Evolutionary conservation across 2,797 vertebrate species (phyloP).

Genomic region (Bovichtus diacanthus): DNA sequence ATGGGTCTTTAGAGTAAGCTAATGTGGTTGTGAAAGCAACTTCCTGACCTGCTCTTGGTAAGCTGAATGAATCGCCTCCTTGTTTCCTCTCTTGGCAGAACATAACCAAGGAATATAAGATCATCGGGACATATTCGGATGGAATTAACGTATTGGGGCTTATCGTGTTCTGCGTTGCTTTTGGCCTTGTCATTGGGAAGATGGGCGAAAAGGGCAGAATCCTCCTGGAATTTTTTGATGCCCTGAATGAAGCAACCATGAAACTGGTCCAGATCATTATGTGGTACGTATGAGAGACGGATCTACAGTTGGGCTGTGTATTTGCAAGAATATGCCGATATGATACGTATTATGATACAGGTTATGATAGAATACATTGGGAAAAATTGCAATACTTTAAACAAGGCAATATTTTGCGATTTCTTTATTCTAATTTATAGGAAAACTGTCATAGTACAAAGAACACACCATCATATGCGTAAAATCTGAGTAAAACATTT

Average conservation of each 20-base stretch:
- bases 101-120: conserved; percentile 91
- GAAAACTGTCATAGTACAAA: too few species aligned
- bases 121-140: conserved; percentile 90
- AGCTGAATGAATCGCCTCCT: conserved; percentile 16
- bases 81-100: conserved; percentile 84
- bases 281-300: conserved; percentile 87
- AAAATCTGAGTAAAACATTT: too few species aligned
- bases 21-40: conserved; percentile 38
- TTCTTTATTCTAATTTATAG: too few species aligned
- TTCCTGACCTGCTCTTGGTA: conserved; percentile 25
- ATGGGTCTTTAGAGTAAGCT: conserved; percentile 50
- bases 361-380: too few species aligned
- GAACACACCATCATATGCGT: too few species aligned
- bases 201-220: conserved; percentile 97
- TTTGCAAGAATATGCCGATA: too few species aligned
- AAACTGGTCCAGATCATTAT: conserved; percentile 97
- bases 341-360: too few species aligned
- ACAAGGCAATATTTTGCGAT: too few species aligned
- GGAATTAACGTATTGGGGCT: conserved; percentile 96
- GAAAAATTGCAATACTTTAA: too few species aligned
- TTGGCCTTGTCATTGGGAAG: conserved; percentile 97
- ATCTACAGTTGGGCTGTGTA: neutral
- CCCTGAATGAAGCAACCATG: conserved; percentile 97
- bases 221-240: conserved; percentile 96
- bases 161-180: conserved; percentile 96